Conservation (phyloP, 2,888 invertebrate species). For the Dasypolia templi region DNA sequence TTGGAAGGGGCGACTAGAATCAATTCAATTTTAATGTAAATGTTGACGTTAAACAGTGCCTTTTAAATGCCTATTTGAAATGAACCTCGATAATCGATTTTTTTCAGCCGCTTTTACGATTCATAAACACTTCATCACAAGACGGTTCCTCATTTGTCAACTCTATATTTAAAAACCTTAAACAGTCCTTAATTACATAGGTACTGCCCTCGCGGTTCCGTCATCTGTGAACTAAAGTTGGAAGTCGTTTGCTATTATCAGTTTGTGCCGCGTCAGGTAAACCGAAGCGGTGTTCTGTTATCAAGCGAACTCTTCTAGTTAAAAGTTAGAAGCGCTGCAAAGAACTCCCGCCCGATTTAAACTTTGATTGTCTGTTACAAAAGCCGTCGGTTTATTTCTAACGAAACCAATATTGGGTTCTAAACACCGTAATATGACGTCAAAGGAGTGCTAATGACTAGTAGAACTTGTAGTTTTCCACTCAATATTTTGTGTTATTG, state of each 20-base stretch:
- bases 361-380: constrained; percentile 81
- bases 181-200: constrained; percentile 1
- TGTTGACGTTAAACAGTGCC: too few species aligned
- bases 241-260: constrained; percentile 53
- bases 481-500: background rate
- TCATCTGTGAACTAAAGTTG: constrained; percentile 48
- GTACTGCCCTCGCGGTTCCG: background rate
- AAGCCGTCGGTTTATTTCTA: constrained; percentile 69
- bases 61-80: too few species aligned
- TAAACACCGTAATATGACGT: constrained; percentile 36
- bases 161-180: background rate
- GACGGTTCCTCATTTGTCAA: background rate
- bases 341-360: constrained; percentile 74
- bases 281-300: constrained; percentile 64
- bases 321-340: constrained; percentile 76
- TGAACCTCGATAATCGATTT: background rate
- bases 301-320: constrained; percentile 81
- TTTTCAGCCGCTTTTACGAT: background rate
- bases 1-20: too few species aligned
- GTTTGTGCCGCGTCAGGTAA: constrained; percentile 61
- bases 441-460: constrained; percentile 25
- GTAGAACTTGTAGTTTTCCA: background rate
- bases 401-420: constrained; percentile 60
- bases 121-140: background rate
- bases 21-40: too few species aligned